These are phyloP conservation scores for Addax nasomaculatus DNA, from an alignment of 2,113 vertebrate genomes.

Conservation along the genomic window DNA sequence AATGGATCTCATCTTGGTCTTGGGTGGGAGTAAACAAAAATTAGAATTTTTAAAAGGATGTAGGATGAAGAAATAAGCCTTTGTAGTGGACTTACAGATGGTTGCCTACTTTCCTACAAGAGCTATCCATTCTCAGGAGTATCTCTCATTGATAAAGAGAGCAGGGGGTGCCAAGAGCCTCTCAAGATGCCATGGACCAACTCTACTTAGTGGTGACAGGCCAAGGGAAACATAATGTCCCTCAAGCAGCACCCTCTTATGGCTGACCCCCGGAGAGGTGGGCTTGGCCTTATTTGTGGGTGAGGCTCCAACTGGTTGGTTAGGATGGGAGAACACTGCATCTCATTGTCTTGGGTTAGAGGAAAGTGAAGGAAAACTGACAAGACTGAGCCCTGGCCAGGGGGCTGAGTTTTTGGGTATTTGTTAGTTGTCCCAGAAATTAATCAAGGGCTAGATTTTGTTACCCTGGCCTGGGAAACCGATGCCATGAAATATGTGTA, in stretches of 20 bases:
- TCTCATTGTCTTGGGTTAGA: background rate
- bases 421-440: background rate
- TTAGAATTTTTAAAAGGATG: background rate
- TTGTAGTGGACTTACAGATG: background rate
- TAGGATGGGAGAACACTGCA: background rate
- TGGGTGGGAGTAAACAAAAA: background rate
- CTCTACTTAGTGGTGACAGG: background rate
- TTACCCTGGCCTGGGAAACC: background rate
- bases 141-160: background rate
- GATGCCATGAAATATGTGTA: background rate
- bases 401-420: background rate
- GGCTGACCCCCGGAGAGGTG: background rate
- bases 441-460: background rate
- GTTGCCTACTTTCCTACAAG: background rate
- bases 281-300: background rate
- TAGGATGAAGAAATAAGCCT: background rate
- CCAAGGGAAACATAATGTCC: no score
- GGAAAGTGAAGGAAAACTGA: background rate
- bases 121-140: background rate
- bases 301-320: background rate
- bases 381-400: background rate
- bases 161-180: background rate
- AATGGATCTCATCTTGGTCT: background rate
- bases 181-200: background rate
- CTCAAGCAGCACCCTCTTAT: fast-evolving